Evolutionary conservation across 2,113 vertebrate genomes (phyloP).

Genomic region (Okapia johnstoni): DNA sequence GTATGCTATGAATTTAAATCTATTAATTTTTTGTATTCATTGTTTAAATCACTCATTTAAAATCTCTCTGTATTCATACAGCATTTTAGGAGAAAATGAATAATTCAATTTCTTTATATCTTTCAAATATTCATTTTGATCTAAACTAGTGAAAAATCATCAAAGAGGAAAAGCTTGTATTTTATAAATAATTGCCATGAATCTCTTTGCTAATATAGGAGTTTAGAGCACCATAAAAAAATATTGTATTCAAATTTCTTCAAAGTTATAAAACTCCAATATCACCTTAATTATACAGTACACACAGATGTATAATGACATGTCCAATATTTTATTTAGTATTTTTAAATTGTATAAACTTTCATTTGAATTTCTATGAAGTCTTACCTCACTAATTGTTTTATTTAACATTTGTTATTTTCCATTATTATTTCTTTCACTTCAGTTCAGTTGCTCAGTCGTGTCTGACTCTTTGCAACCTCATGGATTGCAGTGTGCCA

Average conservation of each 20-base stretch:
- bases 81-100: background rate
- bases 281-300: background rate
- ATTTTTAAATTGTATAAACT: background rate
- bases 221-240: background rate
- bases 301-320: background rate
- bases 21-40: background rate
- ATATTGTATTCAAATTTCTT: background rate
- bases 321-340: background rate
- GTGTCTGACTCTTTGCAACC: background rate
- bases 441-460: background rate
- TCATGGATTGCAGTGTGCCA: background rate
- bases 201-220: background rate
- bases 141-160: slow-evolving; percentile 19
- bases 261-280: background rate
- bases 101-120: background rate
- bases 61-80: background rate
- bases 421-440: background rate
- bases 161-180: background rate
- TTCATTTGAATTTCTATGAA: background rate
- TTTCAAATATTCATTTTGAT: slow-evolving; percentile 5
- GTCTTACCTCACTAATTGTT: background rate
- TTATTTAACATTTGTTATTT: background rate
- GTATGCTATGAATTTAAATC: background rate
- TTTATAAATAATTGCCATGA: slow-evolving; percentile 15
- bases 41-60: background rate